Evolutionary conservation across 2,888 invertebrate species (phyloP).

Genomic region (Pinctada fucata): DNA sequence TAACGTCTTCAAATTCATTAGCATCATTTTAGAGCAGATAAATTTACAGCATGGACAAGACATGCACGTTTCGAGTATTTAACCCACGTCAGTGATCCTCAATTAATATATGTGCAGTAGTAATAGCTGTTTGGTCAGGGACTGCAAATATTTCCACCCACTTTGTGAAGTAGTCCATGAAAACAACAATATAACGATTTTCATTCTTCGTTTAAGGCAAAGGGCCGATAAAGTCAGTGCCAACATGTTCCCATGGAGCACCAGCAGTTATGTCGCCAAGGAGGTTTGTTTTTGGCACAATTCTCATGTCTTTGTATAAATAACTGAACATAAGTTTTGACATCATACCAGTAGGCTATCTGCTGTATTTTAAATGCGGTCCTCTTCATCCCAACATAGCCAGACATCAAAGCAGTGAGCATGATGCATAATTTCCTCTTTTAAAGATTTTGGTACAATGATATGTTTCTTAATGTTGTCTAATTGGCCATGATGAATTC

Average conservation of each 20-base stretch:
- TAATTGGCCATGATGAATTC: too few relatives aligned
- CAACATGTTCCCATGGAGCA: conserved; percentile 61
- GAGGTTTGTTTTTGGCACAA: conserved; percentile 21
- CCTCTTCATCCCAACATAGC: conserved; percentile 20
- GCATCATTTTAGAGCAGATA: too few relatives aligned
- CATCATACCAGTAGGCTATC: conserved; percentile 25
- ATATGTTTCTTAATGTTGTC: neutral
- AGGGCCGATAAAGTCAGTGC: conserved; percentile 34
- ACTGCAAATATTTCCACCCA: conserved; percentile 31
- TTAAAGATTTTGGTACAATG: neutral
- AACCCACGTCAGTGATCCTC: too few relatives aligned
- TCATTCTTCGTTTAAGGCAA: conserved; percentile 22
- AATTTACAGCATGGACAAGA: too few relatives aligned
- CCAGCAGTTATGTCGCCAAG: conserved; percentile 88
- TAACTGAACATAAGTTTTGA: conserved; percentile 5
- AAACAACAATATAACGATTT: conserved; percentile 26
- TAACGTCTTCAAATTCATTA: too few relatives aligned
- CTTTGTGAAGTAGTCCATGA: conserved; percentile 31
- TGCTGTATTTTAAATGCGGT: conserved; percentile 5
- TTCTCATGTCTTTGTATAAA: conserved; percentile 10
- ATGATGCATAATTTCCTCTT: conserved; percentile 7
- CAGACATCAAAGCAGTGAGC: conserved; percentile 10
- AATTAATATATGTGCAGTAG: conserved; percentile 8
- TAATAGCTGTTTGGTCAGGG: conserved; percentile 24
- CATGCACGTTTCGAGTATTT: too few relatives aligned